Evolutionary conservation across 2,797 vertebrate genomes (phyloP).

Genomic region (Bovichtus diacanthus): DNA sequence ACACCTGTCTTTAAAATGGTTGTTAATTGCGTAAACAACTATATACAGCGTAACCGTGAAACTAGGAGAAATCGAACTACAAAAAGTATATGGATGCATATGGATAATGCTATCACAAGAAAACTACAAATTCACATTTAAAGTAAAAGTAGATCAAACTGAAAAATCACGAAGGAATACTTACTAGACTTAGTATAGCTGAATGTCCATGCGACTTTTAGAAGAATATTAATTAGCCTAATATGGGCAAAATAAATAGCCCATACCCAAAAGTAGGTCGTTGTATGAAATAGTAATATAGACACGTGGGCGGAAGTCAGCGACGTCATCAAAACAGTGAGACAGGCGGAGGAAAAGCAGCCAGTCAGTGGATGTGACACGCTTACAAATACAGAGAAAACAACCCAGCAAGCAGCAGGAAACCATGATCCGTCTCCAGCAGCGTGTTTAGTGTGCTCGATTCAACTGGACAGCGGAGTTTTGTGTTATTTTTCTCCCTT

Average conservation of each 20-base stretch:
- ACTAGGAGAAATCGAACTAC: not conserved
- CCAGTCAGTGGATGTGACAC: constrained; percentile 75
- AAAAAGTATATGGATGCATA: not conserved
- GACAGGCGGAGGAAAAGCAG: constrained; percentile 59
- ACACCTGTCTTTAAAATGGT: constrained; percentile 10
- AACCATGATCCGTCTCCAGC: constrained; percentile 59
- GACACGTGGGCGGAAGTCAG: constrained; percentile 87
- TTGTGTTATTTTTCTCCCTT: constrained; percentile 18
- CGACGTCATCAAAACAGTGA: constrained; percentile 86
- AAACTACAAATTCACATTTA: not conserved
- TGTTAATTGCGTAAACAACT: constrained; percentile 14
- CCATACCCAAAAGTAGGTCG: constrained; percentile 47
- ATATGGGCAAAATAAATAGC: not conserved
- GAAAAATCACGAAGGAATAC: not conserved
- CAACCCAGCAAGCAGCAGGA: constrained; percentile 53
- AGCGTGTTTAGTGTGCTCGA: constrained; percentile 27
- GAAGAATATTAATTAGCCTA: not conserved
- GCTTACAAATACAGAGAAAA: constrained; percentile 77
- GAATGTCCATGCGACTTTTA: not conserved
- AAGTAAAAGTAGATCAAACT: not conserved
- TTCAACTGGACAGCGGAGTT: constrained; percentile 8
- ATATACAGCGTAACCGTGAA: not conserved
- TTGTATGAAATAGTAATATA: constrained; percentile 62
- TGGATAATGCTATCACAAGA: not conserved
- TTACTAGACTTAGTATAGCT: no score